Evolutionary conservation across 2,888 invertebrate genomes (phyloP), one percentile per base, ranked within the genome.

Genomic region (Morpho achilles): DNA sequence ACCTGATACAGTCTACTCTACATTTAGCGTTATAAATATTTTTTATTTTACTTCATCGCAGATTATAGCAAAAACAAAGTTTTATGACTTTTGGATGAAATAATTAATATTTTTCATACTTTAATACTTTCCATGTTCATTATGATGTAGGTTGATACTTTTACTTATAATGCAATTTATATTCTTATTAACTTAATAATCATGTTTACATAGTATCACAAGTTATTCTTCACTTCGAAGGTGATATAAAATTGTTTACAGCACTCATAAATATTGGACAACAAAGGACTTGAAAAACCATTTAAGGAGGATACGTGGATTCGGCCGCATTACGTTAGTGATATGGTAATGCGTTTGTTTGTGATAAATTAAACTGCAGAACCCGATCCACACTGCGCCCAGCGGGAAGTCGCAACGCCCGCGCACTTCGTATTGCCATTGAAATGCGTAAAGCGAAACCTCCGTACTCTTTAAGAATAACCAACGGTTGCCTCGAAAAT

Each of bases 291-390:
- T 79, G 79, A 80, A 81, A 83, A 81, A 84, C 83, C 87, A 82
- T 88, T 88, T 88, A 88, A 87, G 87, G 84, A 72, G 74, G 80
- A 86, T 78, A 81, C 77, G 72, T 80, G 79, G 82, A 82, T 85
- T 80, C 82, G 79, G 75, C 78, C 80, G 82, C 82, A 81, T 88
- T 84, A 84, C 84, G 83, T 86, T 86, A 84, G 84, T 85, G 84
- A 85, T 89, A 89, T 89, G 88, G 85, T 90, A 89, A 90, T 89
- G 87, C 85, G 87, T 85, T 87, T 88, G 87, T 88, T 83, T 61
- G 65, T 63, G 63, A 66, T 66, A 66, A 66, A 89, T 89, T 88
- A 87, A 82, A 81, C 76, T 74, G 77, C 75, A 69, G 75, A 75
- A 74, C 75, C 74, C 67, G 76, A 73, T 74, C 68, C 48, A 42